Evolutionary conservation across 2,113 vertebrate genomes (phyloP).

Genomic region (Clarias magur): DNA sequence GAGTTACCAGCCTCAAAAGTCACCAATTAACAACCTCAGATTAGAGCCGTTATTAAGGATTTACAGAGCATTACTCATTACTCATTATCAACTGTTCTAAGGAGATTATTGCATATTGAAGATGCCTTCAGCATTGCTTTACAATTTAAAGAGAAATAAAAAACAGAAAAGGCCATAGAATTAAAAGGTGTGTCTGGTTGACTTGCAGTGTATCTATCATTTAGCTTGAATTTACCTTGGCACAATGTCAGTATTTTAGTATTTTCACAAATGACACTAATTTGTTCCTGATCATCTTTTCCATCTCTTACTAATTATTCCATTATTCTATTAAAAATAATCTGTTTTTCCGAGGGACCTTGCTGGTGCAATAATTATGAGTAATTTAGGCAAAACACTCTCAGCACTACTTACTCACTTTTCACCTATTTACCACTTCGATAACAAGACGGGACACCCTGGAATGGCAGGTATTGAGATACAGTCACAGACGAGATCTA

Average conservation of each 20-base stretch:
- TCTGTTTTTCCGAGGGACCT: too few species aligned
- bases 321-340: too few species aligned
- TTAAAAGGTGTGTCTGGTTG: too few species aligned
- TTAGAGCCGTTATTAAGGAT: too few species aligned
- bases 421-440: conserved; percentile 26
- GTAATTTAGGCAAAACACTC: not conserved
- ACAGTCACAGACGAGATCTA: conserved; percentile 21
- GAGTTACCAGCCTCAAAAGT: too few species aligned
- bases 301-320: not conserved
- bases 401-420: not conserved
- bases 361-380: conserved; percentile 6
- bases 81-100: too few species aligned
- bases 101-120: too few species aligned
- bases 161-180: too few species aligned
- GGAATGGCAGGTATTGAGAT: conserved; percentile 37
- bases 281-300: not conserved
- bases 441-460: not conserved
- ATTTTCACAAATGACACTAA: not conserved
- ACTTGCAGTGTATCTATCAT: not conserved
- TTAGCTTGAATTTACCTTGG: not conserved
- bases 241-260: not conserved
- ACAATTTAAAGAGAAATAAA: too few species aligned
- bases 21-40: too few species aligned
- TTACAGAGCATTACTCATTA: too few species aligned
- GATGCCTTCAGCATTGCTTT: too few species aligned